Percentiles rank a stretch among this genome's conserved stretches.
phyloP scores from a whole-genome alignment of 2,797 vertebrate genomes.

The Eulemur rubriventer region DNA sequence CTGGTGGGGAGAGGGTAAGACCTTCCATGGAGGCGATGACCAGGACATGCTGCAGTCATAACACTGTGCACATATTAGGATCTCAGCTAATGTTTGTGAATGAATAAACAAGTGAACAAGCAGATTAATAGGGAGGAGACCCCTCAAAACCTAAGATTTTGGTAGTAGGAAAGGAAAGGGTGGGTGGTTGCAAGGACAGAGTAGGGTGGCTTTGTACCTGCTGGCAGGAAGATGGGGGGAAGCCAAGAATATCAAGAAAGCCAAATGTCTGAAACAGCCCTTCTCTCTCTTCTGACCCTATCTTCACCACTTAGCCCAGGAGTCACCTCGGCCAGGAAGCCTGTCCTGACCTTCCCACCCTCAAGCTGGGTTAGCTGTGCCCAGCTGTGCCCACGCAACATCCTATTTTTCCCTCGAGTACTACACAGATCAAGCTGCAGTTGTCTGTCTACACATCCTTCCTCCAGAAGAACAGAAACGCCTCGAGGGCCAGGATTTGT shows the following conservation, averaged over 20 bases:
- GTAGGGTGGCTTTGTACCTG: background rate
- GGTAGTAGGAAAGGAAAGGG: background rate
- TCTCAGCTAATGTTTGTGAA: background rate
- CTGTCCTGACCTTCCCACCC: background rate
- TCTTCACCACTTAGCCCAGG: background rate
- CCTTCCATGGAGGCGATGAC: background rate
- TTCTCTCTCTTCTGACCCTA: background rate
- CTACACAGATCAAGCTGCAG: background rate
- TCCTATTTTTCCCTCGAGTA: background rate
- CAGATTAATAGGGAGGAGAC: background rate
- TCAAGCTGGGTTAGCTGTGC: background rate
- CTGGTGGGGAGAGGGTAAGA: background rate
- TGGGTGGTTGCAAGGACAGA: background rate
- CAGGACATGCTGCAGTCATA: background rate
- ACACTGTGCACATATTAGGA: background rate
- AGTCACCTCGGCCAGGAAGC: constrained; percentile 25
- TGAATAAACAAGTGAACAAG: background rate
- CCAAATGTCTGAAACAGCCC: background rate
- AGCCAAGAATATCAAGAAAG: background rate
- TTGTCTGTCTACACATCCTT: background rate
- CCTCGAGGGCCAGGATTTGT: background rate
- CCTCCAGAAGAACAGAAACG: background rate
- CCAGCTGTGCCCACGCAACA: background rate
- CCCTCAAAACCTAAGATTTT: background rate
- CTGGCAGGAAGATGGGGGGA: background rate